Evolutionary conservation across 2,113 vertebrate genomes (phyloP).

Genomic region (Crocuta crocuta): DNA sequence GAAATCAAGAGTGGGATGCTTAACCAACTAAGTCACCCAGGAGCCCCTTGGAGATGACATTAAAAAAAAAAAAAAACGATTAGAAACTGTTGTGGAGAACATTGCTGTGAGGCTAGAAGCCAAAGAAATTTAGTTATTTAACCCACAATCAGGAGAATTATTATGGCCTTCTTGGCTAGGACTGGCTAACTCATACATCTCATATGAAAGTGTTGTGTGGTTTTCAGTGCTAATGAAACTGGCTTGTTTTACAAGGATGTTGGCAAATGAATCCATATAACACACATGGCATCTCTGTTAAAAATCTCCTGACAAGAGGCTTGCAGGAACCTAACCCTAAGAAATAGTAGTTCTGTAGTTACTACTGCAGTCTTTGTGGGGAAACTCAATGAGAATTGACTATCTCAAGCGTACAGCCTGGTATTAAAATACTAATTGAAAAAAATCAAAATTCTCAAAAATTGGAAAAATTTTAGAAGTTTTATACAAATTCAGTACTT

Average conservation of each 20-base stretch:
- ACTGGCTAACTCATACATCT: fast-evolving
- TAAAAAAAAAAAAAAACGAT: background rate
- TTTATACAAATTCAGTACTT: background rate
- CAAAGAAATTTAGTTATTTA: background rate
- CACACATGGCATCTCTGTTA: background rate
- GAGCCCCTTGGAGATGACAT: background rate
- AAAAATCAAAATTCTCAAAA: background rate
- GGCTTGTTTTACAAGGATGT: background rate
- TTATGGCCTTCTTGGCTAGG: background rate
- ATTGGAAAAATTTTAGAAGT: background rate
- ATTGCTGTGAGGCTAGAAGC: background rate
- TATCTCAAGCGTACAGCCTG: background rate
- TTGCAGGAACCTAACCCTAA: background rate
- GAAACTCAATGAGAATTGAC: background rate
- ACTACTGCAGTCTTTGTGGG: background rate
- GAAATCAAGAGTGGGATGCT: too few relatives aligned
- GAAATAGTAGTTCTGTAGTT: background rate
- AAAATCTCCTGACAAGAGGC: background rate
- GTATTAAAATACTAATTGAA: background rate
- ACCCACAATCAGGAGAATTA: background rate
- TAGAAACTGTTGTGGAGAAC: background rate
- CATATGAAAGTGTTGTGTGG: background rate
- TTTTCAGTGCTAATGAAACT: background rate
- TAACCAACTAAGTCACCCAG: too few relatives aligned
- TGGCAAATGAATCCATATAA: background rate